Evolutionary conservation across 2,888 invertebrate species (phyloP), one percentile per base, ranked within the genome.

Genomic region (Cremastinae sp.): DNA sequence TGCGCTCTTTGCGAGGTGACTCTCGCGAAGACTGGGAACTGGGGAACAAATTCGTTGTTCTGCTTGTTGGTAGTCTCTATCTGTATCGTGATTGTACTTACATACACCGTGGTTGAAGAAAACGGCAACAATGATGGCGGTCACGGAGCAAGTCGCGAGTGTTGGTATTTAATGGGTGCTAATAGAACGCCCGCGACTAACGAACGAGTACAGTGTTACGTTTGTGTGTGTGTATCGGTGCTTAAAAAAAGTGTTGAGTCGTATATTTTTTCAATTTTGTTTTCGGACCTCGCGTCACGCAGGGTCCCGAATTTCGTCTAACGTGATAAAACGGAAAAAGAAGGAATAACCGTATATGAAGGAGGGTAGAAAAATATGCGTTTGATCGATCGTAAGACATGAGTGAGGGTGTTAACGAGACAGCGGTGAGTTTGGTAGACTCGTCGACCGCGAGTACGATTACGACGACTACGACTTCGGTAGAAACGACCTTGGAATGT

Each of bases 101-200:
- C 56, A 51, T 64, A 65, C 64, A 76, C 73, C 62, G 64, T 69
- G 72, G 69, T 68, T 39, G 69, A 41, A 8, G 49, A 68, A 56
- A 81, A 82, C 80, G 79, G 83, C 81, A 83, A 82, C 82, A 86
- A 87, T 85, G 79, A 86, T 86, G 86, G 87, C 84, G 84, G 79
- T 72, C 74, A 59, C 65, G 81, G 80, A 81, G 79, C 80, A 75
- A 82, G 78, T 80, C 81, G 79, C 75, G 78, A 79, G 82, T 83
- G 81, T 81, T 79, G 80, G 81, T 39, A 20, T 78, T 80, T 79
- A 79, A 78, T 81, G 82, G 83, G 85, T 81, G 82, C 82, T 79
- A 65, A 73, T 74, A 78, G 58, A 72, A 70, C 61, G 68, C 61
- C 71, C 74, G 68, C 80, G 76, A 72, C 66, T 58, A 68, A 78